Evolutionary conservation across 2,797 vertebrate species (phyloP), one percentile per base, ranked within the genome.

Genomic region (Trachurus trachurus): DNA sequence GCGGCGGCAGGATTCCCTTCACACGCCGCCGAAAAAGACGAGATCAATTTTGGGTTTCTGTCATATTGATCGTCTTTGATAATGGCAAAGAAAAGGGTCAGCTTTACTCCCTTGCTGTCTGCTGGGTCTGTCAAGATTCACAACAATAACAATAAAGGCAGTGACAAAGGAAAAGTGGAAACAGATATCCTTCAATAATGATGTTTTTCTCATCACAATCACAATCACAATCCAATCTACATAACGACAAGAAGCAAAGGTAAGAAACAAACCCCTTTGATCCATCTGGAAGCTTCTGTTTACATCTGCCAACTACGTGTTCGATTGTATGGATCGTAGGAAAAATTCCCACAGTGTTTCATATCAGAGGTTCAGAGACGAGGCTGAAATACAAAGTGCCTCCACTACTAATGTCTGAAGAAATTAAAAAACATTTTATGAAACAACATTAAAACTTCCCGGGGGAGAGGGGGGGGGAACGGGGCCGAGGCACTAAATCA

Each of bases 1-100:
- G 26, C 26, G 26, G 26, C 26, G 26, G 26, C 26, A 81, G 69
- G 65, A 57, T 82, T 81, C 53, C 34, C 49, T 54, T 76, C 70
- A 40, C 81, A 85, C 52, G 29, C 59, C 19, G 71, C 45, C 45
- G 53, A 40, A 66, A 26, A 26, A 26, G 7, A 88, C 79, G 37
- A 63, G 64, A 88, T 82, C 74, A 54, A 88, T 89, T 81, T 70
- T 11, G 29, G 58, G 2, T 52, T 85, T 84, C 64, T 74, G 40
- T 88, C 82, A 42, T 58, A 79, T 82, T 84, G 87, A 90, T 84
- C 75, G 70, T 74, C 26, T 78, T 69, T 64, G 59, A 89, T 88
- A 83, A 88, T 81, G 71, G 78, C 76, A 85, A 78, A 26, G 26
- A 82, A 82, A 66, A 53, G 11, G 12, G 69, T 86, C 76, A 71